Percentiles rank a stretch among this genome's conserved stretches.
Evolutionary conservation across 2,888 invertebrate species (phyloP).

Genomic region (Andrena trimmerana): DNA sequence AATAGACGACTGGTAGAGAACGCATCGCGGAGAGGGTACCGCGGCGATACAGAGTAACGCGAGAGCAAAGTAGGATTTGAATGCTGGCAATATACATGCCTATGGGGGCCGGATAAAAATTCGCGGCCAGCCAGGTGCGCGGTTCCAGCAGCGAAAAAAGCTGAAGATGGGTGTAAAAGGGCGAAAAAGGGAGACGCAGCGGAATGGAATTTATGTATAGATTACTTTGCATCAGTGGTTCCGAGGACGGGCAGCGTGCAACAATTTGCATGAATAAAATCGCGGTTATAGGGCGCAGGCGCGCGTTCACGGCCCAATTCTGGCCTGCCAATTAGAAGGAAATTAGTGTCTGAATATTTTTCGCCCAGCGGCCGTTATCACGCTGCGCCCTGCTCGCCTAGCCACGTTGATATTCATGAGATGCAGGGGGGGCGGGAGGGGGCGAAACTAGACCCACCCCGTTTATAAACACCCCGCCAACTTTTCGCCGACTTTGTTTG

Average conservation of each 20-base stretch:
- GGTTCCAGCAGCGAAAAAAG: not conserved
- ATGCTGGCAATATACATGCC: no score
- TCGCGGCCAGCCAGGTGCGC: not conserved
- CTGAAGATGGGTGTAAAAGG: no score
- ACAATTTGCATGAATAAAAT: constrained; percentile 65
- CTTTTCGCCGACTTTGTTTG: constrained; percentile 29
- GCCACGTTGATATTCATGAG: constrained; percentile 61
- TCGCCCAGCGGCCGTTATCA: constrained; percentile 43
- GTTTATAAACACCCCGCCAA: constrained; percentile 9
- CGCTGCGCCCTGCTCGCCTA: constrained; percentile 26
- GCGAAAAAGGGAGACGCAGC: not conserved
- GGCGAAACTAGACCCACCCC: constrained; percentile 43
- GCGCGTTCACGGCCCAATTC: constrained; percentile 51
- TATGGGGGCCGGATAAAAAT: no score
- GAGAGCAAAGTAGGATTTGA: no score
- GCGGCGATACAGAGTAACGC: no score
- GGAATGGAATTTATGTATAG: constrained; percentile 50
- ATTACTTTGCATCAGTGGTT: constrained; percentile 34
- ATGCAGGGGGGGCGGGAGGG: constrained; percentile 34
- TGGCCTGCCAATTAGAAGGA: constrained; percentile 59
- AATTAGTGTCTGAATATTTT: constrained; percentile 63
- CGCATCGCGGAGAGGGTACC: no score
- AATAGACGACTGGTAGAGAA: no score
- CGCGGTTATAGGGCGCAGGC: constrained; percentile 14
- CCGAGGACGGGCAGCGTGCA: constrained; percentile 12